Base-by-base conservation (phyloP, 2,888 invertebrate genomes). In the Halictus quadricinctus region DNA sequence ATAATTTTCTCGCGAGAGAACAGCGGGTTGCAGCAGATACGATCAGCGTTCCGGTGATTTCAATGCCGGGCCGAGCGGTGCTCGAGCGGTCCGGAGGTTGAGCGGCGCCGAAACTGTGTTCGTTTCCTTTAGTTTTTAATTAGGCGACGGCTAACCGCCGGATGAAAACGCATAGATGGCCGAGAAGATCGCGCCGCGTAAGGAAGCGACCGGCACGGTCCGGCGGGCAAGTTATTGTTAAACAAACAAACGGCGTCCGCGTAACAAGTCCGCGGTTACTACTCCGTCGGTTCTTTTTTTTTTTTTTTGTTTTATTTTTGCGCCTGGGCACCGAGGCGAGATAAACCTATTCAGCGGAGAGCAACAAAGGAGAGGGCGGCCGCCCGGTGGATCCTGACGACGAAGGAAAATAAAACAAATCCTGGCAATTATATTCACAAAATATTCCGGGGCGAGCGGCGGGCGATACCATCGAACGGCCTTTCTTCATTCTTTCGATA, bases 371-470 rank as follows among this genome's bases (percentile, higher is more conserved):
- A 72, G 46, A 54, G 64, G 18, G n/a, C 18, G n/a, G 0, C 15
- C 36, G 36, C 36, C 41, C 69, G 12, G 66, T n/a, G 69, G 78
- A 58, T 70, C 43, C 60, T 36, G 18, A 15, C 36, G 72, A 36
- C 64, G 48, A 36, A 43, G 10, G 54, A 21, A 69, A 77, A 80
- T 78, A 82, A 85, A 83, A 80, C 80, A 79, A 82, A 85, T 80
- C 86, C 77, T 43, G 79, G 86, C 86, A 87, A 87, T 87, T 87
- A 87, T 87, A 87, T 87, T 86, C 83, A 79, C 80, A 66, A 87
- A 87, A 87, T 86, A 87, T 87, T 83, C 83, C 76, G 70, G 48
- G 64, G 29, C 64, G 64, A 36, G 72, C 50, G 74, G 25, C 29
- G 21, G 18, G 48, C 78, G 87, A 87, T 87, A 86, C 43, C 70